Percentiles rank a stretch among this genome's conserved stretches.
phyloP scores from a whole-genome alignment of 2,888 invertebrate genomes.

The Apeira syringaria region DNA sequence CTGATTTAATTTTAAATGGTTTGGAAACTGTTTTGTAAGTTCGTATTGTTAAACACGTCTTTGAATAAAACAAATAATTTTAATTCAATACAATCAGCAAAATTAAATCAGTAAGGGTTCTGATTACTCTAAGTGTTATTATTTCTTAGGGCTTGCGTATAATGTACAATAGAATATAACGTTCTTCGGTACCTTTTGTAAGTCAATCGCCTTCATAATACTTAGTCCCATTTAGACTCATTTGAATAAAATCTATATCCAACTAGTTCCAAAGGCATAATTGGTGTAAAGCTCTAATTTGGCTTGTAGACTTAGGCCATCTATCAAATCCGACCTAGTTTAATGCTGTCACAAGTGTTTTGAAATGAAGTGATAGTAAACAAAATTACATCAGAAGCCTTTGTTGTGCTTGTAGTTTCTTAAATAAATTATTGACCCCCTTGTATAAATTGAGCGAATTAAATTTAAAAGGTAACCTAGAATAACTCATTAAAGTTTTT shows the following conservation, averaged over 20 bases:
- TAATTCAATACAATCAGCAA: no score
- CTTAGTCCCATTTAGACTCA: slow-evolving; percentile 10
- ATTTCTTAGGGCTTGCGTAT: no score
- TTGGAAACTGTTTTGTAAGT: no score
- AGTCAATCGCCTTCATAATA: neutral
- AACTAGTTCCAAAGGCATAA: slow-evolving; percentile 4
- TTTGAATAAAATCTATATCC: slow-evolving; percentile 17
- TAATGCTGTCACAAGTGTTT: slow-evolving; percentile 19
- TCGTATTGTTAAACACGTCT: no score
- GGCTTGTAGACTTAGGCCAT: slow-evolving; percentile 28
- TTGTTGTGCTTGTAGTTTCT: slow-evolving; percentile 5
- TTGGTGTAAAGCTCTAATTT: slow-evolving; percentile 9
- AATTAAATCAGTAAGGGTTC: no score
- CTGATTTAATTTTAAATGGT: no score
- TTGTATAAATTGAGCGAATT: slow-evolving; percentile 2
- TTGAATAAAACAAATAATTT: no score
- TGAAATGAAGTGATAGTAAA: slow-evolving; percentile 12
- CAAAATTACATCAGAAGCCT: slow-evolving; percentile 11
- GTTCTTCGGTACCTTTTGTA: neutral
- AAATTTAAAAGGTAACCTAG: neutral
- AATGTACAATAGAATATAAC: no score
- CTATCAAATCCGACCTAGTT: slow-evolving; percentile 47
- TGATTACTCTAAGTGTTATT: no score
- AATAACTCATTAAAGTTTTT: no score
- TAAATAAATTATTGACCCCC: slow-evolving; percentile 7